phyloP scores from a whole-genome alignment of 2,113 vertebrate genomes.

The Microtus richardsoni region DNA sequence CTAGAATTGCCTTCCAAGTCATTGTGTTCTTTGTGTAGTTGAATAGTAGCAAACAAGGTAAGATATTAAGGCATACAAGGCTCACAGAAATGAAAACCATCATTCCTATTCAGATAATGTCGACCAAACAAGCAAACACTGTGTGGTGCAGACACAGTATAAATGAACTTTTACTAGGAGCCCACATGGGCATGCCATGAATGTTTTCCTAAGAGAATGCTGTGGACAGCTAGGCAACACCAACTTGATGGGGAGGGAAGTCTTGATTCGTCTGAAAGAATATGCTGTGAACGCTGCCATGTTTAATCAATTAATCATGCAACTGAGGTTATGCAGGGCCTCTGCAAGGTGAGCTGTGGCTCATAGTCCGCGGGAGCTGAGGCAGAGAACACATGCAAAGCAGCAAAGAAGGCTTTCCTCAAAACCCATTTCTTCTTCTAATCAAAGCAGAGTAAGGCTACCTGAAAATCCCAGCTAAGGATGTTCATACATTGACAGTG shows the following conservation, averaged over 20 bases:
- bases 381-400: not conserved
- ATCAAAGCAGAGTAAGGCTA: not conserved
- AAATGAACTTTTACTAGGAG: slow-evolving; percentile 54
- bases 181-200: slow-evolving; percentile 2
- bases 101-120: slow-evolving; percentile 17
- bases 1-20: slow-evolving; percentile 75
- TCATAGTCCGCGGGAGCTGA: not conserved
- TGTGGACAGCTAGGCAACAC: slow-evolving; percentile 29
- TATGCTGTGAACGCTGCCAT: not conserved
- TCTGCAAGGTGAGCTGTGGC: slow-evolving; percentile 26
- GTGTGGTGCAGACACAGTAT: slow-evolving; percentile 32
- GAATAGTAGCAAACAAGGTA: slow-evolving; percentile 57
- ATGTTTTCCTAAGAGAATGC: slow-evolving; percentile 44
- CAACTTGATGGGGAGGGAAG: slow-evolving; percentile 1
- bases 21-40: slow-evolving; percentile 21
- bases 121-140: slow-evolving; percentile 39
- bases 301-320: slow-evolving; percentile 68
- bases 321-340: slow-evolving; percentile 36
- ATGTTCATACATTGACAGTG: not conserved
- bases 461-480: not conserved
- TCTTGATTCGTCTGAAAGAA: slow-evolving; percentile 48
- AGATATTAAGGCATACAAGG: slow-evolving; percentile 31
- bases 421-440: not conserved
- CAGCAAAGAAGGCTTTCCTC: not conserved
- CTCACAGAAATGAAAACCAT: slow-evolving; percentile 51